A percentile compares a stretch with the other conserved stretches of the same genome.
Evolutionary conservation across 2,797 vertebrate species (phyloP).

Genomic region (Distichodus sexfasciatus): DNA sequence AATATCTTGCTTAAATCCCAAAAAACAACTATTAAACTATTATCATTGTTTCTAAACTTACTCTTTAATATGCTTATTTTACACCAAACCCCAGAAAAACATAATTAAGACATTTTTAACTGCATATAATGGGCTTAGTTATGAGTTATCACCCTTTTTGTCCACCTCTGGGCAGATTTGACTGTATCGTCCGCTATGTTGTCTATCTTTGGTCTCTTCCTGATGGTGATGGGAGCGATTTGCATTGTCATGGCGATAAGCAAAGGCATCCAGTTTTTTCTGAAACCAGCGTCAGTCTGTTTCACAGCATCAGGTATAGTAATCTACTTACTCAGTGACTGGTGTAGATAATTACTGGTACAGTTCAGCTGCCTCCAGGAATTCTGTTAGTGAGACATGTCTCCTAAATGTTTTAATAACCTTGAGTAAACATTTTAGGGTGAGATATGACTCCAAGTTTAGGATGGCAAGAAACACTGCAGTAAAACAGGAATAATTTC

Average conservation of each 20-base stretch:
- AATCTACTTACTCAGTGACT: neutral
- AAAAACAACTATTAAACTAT: no score
- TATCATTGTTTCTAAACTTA: no score
- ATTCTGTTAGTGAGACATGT: no score
- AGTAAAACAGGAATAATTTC: no score
- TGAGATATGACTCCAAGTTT: no score
- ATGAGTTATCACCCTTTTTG: conserved; percentile 12
- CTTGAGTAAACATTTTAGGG: no score
- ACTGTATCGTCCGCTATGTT: conserved; percentile 77
- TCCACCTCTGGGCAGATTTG: conserved; percentile 66
- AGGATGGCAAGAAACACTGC: no score
- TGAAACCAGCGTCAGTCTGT: conserved; percentile 83
- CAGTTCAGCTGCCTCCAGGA: no score
- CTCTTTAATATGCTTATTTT: no score
- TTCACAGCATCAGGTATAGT: conserved; percentile 80
- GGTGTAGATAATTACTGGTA: neutral
- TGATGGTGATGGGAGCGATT: conserved; percentile 82
- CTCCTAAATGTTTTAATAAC: no score
- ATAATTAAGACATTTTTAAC: no score
- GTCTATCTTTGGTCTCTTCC: conserved; percentile 76
- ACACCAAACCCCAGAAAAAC: no score
- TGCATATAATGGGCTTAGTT: neutral
- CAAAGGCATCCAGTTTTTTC: conserved; percentile 82
- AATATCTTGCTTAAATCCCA: conserved; percentile 28
- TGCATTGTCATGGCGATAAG: conserved; percentile 84